Base-by-base conservation (phyloP, 2,113 vertebrate species). In the Lepisosteus osseus region DNA sequence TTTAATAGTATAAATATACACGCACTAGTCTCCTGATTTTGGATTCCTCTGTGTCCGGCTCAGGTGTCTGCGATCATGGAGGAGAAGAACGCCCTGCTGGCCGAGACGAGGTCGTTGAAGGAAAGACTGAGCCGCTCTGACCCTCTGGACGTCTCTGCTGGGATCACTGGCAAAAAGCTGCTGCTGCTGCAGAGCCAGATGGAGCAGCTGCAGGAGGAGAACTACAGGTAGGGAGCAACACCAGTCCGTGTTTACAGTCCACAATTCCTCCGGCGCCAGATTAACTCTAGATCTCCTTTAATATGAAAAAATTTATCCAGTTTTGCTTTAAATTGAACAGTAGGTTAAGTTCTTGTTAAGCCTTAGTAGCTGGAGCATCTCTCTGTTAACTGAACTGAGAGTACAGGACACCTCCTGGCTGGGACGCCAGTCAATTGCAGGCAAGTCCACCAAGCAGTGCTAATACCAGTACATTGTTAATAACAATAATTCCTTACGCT, bases 191-290 rank as follows among this genome's bases (percentile, higher is more conserved):
- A 97, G 80, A 93, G 90, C 78, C 95, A 97, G 88, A 89, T 97
- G 78, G 95, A 96, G 72, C 94, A 95, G 84, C 87, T 97, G 3
- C 95, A 96, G 77, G 95, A 97, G 78, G 95, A 97, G 80, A 97
- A 94, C 74, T 95, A 94, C 90, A 94, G 95, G 95, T 96, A 54
- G 2, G 29, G 6, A 3, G 44, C 7, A 42, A 65, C 29, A 43
- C 62, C 9, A 13, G 15, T 3, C 0, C 7, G 11, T 4, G 56
- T 13, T 12, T 4, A 8, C 47, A 5, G 5, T 1, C 56, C 11
- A 12, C 56, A 4, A 2, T 3, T 11, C 56, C n/a, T n/a, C 56
- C 1, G 56, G 56, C 1, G 7, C 56, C n/a, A 29, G 29, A 29
- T 29, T 29, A 29, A 2, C 29, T 29, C 29, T 29, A 29, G 29